Conservation (phyloP, 2,113 vertebrate genomes). For the Dascyllus trimaculatus region DNA sequence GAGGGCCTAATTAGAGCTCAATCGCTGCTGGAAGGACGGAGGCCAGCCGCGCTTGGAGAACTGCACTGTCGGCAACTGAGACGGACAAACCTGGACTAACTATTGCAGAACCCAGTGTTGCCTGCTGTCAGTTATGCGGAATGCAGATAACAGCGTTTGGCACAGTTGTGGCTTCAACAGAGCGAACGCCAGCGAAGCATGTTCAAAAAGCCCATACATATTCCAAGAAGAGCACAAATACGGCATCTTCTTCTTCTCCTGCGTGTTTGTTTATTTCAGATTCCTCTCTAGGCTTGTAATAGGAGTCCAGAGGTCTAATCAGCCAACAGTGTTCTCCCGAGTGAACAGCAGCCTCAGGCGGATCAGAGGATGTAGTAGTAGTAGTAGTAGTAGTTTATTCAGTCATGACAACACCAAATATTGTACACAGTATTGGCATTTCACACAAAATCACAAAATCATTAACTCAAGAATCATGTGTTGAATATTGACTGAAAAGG, state of each 20-base stretch:
- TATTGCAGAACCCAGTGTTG: conserved; percentile 18
- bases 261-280: conserved; percentile 1
- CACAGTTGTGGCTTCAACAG: conserved; percentile 31
- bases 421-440: too few species aligned
- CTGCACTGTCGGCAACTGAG: conserved; percentile 56
- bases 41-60: conserved; percentile 36
- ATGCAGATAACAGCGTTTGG: conserved; percentile 36
- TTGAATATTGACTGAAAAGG: too few species aligned
- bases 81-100: conserved; percentile 48
- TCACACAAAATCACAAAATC: too few species aligned
- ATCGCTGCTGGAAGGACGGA: conserved; percentile 52
- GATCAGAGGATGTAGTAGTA: conserved; percentile 46
- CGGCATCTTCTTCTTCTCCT: not conserved
- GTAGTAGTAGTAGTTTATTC: too few species aligned
- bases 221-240: conserved; percentile 4
- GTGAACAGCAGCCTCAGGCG: conserved; percentile 59
- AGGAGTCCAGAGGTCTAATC: conserved; percentile 44
- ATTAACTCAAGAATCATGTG: too few species aligned
- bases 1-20: conserved; percentile 67
- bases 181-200: conserved; percentile 26
- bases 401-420: too few species aligned
- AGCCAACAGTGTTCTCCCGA: conserved; percentile 43
- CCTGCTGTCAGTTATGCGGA: conserved; percentile 36
- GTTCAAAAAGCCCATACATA: conserved; percentile 7
- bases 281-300: conserved; percentile 24